A percentile compares a stretch with the other conserved stretches of the same genome.
phyloP scores from a whole-genome alignment of 2,888 invertebrate species.

The Ophraella communa region DNA sequence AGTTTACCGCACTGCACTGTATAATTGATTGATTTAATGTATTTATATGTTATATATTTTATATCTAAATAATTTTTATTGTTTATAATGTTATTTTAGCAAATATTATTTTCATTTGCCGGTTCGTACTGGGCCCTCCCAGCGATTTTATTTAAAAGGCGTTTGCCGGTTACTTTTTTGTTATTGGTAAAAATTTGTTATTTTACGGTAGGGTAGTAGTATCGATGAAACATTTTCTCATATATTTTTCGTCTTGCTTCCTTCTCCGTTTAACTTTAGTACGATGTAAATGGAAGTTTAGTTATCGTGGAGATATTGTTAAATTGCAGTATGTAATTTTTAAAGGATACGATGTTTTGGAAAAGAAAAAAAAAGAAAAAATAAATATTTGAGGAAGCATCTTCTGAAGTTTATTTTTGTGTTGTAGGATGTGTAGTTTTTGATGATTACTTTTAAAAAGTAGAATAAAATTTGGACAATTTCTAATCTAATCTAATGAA shows the following conservation, averaged over 20 bases:
- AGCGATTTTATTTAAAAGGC: conserved; percentile 14
- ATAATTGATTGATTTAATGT: conserved; percentile 32
- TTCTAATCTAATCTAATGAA: too few relatives aligned
- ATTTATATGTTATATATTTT: conserved; percentile 54
- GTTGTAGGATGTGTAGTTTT: too few relatives aligned
- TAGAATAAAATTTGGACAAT: neutral
- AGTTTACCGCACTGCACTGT: conserved; percentile 18
- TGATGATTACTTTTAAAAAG: too few relatives aligned
- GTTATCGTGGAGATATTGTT: neutral
- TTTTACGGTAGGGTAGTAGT: conserved; percentile 18
- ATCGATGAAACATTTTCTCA: neutral
- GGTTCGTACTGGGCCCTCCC: conserved; percentile 46
- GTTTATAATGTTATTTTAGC: conserved; percentile 51
- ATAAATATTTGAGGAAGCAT: neutral
- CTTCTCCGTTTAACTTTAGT: neutral
- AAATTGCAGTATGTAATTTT: neutral
- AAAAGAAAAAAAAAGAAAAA: neutral
- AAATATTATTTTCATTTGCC: conserved; percentile 10
- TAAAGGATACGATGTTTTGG: neutral
- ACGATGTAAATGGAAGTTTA: neutral
- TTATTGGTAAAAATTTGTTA: conserved; percentile 37
- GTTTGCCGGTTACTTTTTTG: conserved; percentile 47
- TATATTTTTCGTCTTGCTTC: neutral
- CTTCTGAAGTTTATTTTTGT: neutral
- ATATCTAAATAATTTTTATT: conserved; percentile 55